phyloP scores from a whole-genome alignment of 92 coral and sea anemone genomes.

The Pocillopora grandis region DNA sequence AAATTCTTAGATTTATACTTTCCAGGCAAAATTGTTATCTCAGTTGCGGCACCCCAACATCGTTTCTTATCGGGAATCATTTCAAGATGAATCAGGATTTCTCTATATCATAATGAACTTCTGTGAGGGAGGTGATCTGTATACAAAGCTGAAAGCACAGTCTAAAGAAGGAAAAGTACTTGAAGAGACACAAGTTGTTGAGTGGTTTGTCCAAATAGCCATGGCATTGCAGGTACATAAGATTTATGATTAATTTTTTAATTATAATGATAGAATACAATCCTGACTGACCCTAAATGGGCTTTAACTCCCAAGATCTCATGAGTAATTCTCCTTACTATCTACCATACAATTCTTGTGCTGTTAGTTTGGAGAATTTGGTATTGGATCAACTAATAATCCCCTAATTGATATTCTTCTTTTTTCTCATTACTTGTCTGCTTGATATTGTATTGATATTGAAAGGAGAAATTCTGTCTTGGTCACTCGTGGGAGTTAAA shows the following conservation, averaged over 20 bases:
- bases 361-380: too few relatives aligned
- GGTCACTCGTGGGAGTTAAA: too few relatives aligned
- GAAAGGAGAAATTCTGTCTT: too few relatives aligned
- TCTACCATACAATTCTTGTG: too few relatives aligned
- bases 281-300: too few relatives aligned
- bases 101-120: constrained; percentile 93
- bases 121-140: constrained; percentile 98
- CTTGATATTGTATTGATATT: too few relatives aligned
- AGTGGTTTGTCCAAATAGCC: constrained; percentile 99
- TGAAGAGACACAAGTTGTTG: constrained; percentile 94
- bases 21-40: constrained; percentile 83
- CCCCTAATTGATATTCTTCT: too few relatives aligned
- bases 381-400: too few relatives aligned
- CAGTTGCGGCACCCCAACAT: constrained; percentile 95
- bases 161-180: constrained; percentile 58
- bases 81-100: constrained; percentile 84
- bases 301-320: too few relatives aligned
- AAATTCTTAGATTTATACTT: not conserved
- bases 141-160: constrained; percentile 82
- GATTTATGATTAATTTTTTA: not conserved
- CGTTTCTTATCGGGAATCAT: constrained; percentile 95
- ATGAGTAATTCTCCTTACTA: too few relatives aligned
- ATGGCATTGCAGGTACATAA: constrained; percentile 95
- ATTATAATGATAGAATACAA: too few relatives aligned
- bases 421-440: too few relatives aligned